Percentiles rank a stretch among this genome's conserved stretches.
Conservation (phyloP, 2,888 invertebrate species). For the Lagria hirta region DNA sequence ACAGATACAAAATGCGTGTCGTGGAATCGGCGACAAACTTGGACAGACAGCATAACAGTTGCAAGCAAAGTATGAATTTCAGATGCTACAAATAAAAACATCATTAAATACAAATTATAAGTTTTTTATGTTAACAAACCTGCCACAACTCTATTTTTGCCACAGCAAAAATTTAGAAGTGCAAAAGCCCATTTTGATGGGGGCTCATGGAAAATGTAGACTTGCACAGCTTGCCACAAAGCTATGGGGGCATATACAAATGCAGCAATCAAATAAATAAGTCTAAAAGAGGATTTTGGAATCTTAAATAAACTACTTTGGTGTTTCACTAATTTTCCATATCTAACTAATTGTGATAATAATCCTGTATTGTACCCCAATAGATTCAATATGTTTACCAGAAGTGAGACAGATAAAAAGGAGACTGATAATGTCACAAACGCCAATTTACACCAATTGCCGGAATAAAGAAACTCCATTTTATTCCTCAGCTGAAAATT, state of each 20-base stretch:
- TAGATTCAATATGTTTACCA: not conserved
- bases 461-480: too few species aligned
- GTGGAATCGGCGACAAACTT: constrained; percentile 73
- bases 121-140: constrained; percentile 9
- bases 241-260: constrained; percentile 56
- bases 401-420: not conserved
- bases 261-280: constrained; percentile 75
- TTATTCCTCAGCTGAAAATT: too few species aligned
- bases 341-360: constrained; percentile 1
- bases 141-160: constrained; percentile 48
- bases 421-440: not conserved
- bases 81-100: constrained; percentile 56
- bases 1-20: constrained; percentile 81
- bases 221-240: constrained; percentile 56
- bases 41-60: constrained; percentile 64
- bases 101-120: constrained; percentile 10
- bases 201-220: constrained; percentile 55
- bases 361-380: not conserved
- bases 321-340: constrained; percentile 2
- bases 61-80: constrained; percentile 63
- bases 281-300: constrained; percentile 61
- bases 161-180: constrained; percentile 56
- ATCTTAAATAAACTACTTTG: not conserved
- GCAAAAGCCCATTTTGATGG: constrained; percentile 57
- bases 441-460: not conserved